Conservation (phyloP, 1,140 invertebrate species). For the Penaeus indicus region DNA sequence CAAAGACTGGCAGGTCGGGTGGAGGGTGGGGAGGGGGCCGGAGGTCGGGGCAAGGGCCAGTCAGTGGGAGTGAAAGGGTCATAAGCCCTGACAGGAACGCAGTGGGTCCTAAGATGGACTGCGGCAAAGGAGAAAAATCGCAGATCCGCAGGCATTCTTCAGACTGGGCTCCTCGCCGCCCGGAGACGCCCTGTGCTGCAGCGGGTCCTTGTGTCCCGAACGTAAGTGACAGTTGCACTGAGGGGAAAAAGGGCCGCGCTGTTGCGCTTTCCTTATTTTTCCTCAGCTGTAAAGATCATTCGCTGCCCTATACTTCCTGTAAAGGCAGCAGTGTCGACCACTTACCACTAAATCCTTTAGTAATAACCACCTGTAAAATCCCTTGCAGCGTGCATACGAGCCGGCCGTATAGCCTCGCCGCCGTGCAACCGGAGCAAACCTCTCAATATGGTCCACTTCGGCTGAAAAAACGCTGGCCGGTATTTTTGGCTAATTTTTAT, state of each 20-base stretch:
- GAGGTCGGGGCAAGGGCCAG: not conserved
- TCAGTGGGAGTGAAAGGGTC: not conserved
- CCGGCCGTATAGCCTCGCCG: not conserved
- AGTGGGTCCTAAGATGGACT: no score
- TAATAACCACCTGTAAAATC: not conserved
- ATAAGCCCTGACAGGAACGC: no score
- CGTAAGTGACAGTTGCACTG: no score
- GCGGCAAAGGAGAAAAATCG: no score
- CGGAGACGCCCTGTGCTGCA: no score
- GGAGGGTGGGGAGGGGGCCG: not conserved
- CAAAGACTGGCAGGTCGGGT: slow-evolving; percentile 29
- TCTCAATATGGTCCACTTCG: slow-evolving; percentile 37
- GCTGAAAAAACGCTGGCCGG: slow-evolving; percentile 38
- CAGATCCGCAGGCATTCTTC: no score
- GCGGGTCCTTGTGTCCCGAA: no score
- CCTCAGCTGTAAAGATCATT: not conserved
- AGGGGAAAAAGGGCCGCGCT: not conserved
- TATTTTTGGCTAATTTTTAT: slow-evolving; percentile 51
- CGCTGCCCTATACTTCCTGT: no score
- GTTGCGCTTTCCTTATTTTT: not conserved
- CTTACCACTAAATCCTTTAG: not conserved
- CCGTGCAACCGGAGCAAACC: no score
- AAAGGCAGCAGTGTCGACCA: not conserved
- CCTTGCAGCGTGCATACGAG: not conserved
- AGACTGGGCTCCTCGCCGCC: no score